Conservation (phyloP, 1,140 invertebrate genomes). For the Drosophila persimilis region DNA sequence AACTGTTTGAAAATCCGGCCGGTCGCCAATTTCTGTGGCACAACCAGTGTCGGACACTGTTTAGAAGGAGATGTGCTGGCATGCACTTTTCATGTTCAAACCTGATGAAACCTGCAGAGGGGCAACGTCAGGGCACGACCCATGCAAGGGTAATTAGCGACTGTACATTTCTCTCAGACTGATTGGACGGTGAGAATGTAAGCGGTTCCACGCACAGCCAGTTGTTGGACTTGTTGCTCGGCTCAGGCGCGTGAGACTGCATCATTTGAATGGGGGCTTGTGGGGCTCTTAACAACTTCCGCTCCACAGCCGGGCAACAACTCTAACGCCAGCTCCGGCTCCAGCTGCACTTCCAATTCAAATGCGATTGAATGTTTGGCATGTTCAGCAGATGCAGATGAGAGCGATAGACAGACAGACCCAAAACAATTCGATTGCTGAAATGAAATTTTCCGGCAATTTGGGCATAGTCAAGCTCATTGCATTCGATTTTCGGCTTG, state of each 20-base stretch:
- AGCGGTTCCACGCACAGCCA: constrained; percentile 11
- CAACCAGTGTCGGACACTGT: neutral
- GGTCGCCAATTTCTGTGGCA: neutral
- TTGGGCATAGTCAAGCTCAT: constrained; percentile 38
- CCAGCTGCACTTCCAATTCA: constrained; percentile 30
- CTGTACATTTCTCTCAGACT: constrained; percentile 26
- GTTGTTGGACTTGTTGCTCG: constrained; percentile 25
- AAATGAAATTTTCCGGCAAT: constrained; percentile 67
- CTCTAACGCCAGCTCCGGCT: constrained; percentile 6
- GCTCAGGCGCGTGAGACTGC: constrained; percentile 34
- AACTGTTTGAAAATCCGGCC: constrained; percentile 28
- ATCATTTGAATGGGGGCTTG: constrained; percentile 41
- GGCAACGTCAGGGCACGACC: neutral
- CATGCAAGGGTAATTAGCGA: constrained; percentile 40
- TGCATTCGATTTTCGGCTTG: constrained; percentile 55
- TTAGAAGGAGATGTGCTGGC: neutral
- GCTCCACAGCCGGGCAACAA: constrained; percentile 29
- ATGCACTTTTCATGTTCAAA: constrained; percentile 44
- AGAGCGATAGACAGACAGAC: constrained; percentile 39
- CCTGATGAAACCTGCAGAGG: too few relatives aligned
- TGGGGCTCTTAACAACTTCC: constrained; percentile 53
- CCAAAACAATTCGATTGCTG: constrained; percentile 41
- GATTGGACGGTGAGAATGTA: constrained; percentile 11
- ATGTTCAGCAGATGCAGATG: constrained; percentile 32
- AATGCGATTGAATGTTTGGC: constrained; percentile 18